Percentiles rank a stretch among this genome's conserved stretches.
These are phyloP conservation scores for Abramis brama DNA, from an alignment of 2,113 vertebrate species.

Conservation along the genomic window DNA sequence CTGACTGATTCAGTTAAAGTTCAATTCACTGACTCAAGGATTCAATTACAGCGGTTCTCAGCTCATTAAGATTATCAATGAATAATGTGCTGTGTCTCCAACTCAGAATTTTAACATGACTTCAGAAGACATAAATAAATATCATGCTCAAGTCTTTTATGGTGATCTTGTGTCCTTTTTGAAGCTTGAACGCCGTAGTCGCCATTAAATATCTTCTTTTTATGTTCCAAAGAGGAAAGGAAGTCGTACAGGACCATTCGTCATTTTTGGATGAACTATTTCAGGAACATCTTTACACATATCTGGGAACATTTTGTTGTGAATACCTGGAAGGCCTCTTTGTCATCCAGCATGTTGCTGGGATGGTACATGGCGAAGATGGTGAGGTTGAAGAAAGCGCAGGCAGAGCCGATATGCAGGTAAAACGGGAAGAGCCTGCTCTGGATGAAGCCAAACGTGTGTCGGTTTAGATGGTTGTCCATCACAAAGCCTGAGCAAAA, in stretches of 20 bases:
- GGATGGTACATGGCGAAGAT: conserved; percentile 80
- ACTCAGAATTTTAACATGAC: neutral
- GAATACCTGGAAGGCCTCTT: conserved; percentile 76
- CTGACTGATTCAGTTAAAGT: neutral
- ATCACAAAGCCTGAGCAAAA: conserved; percentile 77
- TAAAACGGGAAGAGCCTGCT: conserved; percentile 82
- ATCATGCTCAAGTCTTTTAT: neutral
- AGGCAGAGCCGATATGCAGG: conserved; percentile 78
- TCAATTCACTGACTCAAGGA: neutral
- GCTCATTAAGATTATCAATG: neutral
- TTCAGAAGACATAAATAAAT: neutral
- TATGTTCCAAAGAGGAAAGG: neutral
- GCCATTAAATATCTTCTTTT: neutral
- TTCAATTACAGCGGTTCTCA: neutral
- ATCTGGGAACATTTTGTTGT: neutral
- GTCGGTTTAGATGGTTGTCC: conserved; percentile 79
- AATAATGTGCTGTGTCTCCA: neutral
- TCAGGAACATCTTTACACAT: neutral
- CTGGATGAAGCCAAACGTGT: conserved; percentile 80
- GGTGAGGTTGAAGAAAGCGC: conserved; percentile 82
- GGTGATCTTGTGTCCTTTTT: neutral
- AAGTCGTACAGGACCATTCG: neutral
- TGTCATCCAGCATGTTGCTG: conserved; percentile 72
- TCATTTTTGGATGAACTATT: neutral
- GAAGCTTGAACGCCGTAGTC: neutral